Conservation (phyloP, 2,113 vertebrate genomes). For the Tichodroma muraria region DNA sequence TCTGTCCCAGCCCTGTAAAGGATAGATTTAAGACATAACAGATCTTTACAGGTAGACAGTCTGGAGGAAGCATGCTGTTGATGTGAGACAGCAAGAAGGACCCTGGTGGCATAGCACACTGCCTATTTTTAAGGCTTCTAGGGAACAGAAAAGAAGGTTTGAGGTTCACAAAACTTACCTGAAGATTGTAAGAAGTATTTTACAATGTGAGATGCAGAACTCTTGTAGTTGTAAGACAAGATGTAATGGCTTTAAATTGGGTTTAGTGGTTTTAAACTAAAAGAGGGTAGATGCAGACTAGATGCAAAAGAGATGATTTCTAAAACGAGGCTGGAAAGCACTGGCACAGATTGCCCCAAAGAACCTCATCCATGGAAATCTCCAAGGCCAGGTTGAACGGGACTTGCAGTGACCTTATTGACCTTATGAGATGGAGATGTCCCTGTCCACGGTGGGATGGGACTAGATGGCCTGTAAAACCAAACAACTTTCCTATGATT, state of each 20-base stretch:
- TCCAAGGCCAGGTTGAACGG: fast-evolving
- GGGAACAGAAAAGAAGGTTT: not conserved
- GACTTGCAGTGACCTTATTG: not conserved
- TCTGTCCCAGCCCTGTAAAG: not conserved
- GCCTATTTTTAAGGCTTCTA: not conserved
- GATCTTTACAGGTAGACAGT: not conserved
- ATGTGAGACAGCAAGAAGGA: not conserved
- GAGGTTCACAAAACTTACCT: not conserved
- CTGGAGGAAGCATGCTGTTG: not conserved
- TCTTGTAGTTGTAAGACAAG: not conserved
- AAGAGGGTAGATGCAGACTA: not conserved
- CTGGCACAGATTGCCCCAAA: not conserved
- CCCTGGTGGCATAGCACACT: not conserved
- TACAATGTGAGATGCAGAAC: not conserved
- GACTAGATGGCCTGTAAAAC: not conserved
- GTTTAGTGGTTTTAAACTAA: not conserved
- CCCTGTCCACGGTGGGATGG: not conserved
- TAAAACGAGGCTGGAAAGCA: not conserved
- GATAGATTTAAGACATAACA: not conserved
- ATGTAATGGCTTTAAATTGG: not conserved
- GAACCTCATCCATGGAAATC: not conserved
- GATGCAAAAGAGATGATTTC: not conserved
- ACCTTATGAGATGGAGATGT: not conserved
- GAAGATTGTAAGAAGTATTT: not conserved
- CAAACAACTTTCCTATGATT: not conserved